These are phyloP conservation scores for Camponotus floridanus DNA, from an alignment of 1,140 invertebrate genomes.

Conservation along the genomic window DNA sequence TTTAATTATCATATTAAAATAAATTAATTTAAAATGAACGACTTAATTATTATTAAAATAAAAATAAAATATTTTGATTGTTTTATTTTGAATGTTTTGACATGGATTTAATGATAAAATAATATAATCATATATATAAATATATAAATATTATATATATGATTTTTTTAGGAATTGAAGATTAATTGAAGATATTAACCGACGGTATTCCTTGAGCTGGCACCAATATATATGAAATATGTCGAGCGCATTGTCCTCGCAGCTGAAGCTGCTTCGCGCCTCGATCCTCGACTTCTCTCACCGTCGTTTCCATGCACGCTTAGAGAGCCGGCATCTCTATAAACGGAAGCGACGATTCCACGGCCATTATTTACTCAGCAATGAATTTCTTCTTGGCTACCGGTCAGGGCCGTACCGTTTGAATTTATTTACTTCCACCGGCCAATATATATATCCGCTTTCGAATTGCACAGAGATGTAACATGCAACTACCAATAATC, in stretches of 20 bases:
- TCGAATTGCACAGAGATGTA: slow-evolving; percentile 47
- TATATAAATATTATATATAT: no score
- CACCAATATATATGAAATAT: slow-evolving; percentile 15
- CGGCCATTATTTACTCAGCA: slow-evolving; percentile 71
- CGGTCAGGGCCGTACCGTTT: slow-evolving; percentile 45
- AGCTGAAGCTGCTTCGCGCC: slow-evolving; percentile 61
- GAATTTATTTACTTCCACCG: slow-evolving; percentile 68
- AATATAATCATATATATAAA: no score
- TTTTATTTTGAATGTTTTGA: no score
- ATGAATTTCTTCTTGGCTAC: slow-evolving; percentile 70
- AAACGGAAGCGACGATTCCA: slow-evolving; percentile 77
- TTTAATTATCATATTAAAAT: no score
- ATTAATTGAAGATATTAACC: neutral
- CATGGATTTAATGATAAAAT: no score
- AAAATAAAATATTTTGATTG: no score
- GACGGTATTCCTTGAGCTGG: neutral
- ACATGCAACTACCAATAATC: slow-evolving; percentile 32
- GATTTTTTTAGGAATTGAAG: neutral
- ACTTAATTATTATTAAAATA: no score
- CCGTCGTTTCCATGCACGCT: slow-evolving; percentile 38
- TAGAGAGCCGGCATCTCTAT: slow-evolving; percentile 73
- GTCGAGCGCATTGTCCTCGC: slow-evolving; percentile 57
- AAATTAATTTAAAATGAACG: no score
- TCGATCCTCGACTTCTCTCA: slow-evolving; percentile 33
- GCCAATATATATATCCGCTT: slow-evolving; percentile 49